Conservation (phyloP, 2,888 invertebrate species). For the Physocephala rufipes region DNA sequence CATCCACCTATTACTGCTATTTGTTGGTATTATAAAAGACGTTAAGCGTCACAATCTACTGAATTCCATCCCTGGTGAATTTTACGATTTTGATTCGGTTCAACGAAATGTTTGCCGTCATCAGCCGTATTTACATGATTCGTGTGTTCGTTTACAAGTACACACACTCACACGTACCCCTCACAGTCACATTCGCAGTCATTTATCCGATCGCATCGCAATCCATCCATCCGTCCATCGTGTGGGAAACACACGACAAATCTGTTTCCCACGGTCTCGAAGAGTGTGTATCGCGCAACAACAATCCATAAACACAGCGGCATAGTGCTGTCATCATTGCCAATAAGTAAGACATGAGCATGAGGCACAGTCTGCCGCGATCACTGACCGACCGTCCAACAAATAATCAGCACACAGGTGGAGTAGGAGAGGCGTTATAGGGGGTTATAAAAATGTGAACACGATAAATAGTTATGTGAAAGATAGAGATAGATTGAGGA, state of each 20-base stretch:
- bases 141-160: slow-evolving; percentile 40
- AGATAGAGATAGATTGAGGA: slow-evolving; percentile 40
- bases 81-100: slow-evolving; percentile 56
- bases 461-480: slow-evolving; percentile 26
- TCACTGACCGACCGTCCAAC: slow-evolving; percentile 46
- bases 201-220: slow-evolving; percentile 60
- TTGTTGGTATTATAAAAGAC: not conserved
- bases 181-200: slow-evolving; percentile 41
- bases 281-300: slow-evolving; percentile 57
- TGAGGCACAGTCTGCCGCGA: slow-evolving; percentile 46
- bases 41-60: not conserved
- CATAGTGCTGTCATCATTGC: slow-evolving; percentile 63
- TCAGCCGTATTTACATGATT: slow-evolving; percentile 62
- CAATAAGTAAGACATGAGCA: slow-evolving; percentile 63
- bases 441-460: not conserved
- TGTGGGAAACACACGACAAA: slow-evolving; percentile 67
- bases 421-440: slow-evolving; percentile 43
- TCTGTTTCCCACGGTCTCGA: slow-evolving; percentile 67
- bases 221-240: slow-evolving; percentile 66
- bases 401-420: slow-evolving; percentile 49
- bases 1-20: too few relatives aligned
- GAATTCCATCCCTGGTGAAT: slow-evolving; percentile 39
- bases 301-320: slow-evolving; percentile 47
- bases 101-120: slow-evolving; percentile 59
- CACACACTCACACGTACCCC: too few relatives aligned